phyloP scores from a whole-genome alignment of 2,888 invertebrate species.

The Cataglyphis rosenhaueri region DNA sequence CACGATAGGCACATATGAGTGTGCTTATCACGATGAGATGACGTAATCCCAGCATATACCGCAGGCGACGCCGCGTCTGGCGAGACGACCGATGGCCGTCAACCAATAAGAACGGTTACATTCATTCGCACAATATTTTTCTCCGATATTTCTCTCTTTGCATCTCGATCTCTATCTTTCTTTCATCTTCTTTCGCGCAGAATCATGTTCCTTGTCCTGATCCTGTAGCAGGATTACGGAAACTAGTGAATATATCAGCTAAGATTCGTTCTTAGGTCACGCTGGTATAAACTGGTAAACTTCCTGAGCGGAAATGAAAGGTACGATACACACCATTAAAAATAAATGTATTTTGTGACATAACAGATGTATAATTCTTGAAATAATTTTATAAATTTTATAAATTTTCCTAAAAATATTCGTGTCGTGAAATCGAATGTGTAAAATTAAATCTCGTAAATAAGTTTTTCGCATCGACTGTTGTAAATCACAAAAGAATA shows the following conservation, averaged over 20 bases:
- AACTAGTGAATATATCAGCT: slow-evolving; percentile 14
- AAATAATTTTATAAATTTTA: slow-evolving; percentile 13
- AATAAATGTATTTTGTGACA: slow-evolving; percentile 5
- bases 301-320: slow-evolving; percentile 28
- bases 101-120: slow-evolving; percentile 39
- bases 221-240: slow-evolving; percentile 68
- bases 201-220: neutral
- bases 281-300: slow-evolving; percentile 1
- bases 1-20: slow-evolving; percentile 26
- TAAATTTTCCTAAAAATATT: neutral
- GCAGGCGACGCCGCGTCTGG: slow-evolving; percentile 76
- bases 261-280: slow-evolving; percentile 17
- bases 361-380: neutral
- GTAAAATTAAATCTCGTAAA: neutral
- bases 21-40: slow-evolving; percentile 57
- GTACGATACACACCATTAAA: neutral
- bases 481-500: neutral
- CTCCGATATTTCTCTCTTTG: slow-evolving; percentile 1
- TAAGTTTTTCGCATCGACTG: neutral
- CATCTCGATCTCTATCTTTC: slow-evolving; percentile 9
- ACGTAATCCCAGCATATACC: slow-evolving; percentile 59
- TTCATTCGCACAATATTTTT: slow-evolving; percentile 44
- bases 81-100: slow-evolving; percentile 71
- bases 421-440: neutral
- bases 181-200: neutral